Percentiles rank a stretch among this genome's conserved stretches.
These are phyloP conservation scores for Drosophila borborema DNA, from an alignment of 2,888 invertebrate genomes.

Conservation along the genomic window DNA sequence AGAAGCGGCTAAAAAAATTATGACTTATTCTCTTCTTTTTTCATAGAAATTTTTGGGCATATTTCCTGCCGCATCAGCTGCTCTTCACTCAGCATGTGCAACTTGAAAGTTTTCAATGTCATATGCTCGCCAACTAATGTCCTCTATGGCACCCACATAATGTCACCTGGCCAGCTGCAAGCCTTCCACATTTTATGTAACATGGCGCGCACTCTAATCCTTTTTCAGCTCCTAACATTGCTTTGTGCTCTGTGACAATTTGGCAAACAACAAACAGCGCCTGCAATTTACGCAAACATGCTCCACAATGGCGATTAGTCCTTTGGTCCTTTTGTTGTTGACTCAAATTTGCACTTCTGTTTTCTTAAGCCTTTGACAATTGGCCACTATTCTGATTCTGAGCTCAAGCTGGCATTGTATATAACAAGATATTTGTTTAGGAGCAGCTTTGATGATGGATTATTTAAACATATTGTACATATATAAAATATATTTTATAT, in stretches of 20 bases:
- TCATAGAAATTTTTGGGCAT: slow-evolving; percentile 41
- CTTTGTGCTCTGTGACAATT: slow-evolving; percentile 48
- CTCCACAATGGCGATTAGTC: slow-evolving; percentile 62
- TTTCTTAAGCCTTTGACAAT: slow-evolving; percentile 48
- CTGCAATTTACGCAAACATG: slow-evolving; percentile 54
- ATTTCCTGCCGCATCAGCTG: slow-evolving; percentile 47
- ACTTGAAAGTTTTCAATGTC: slow-evolving; percentile 33
- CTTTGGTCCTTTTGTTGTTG: slow-evolving; percentile 48
- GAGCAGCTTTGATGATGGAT: neutral
- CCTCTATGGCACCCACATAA: slow-evolving; percentile 61
- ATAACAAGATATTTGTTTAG: slow-evolving; percentile 1
- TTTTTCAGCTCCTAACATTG: slow-evolving; percentile 24
- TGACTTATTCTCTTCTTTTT: slow-evolving; percentile 45
- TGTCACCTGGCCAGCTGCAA: slow-evolving; percentile 44
- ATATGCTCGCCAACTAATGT: slow-evolving; percentile 17
- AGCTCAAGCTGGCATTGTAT: neutral
- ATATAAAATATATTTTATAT: no score
- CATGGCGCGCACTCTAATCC: slow-evolving; percentile 43
- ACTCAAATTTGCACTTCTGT: slow-evolving; percentile 12
- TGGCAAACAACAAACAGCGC: slow-evolving; percentile 23
- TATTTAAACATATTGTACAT: neutral
- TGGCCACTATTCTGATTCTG: slow-evolving; percentile 5
- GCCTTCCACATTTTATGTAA: slow-evolving; percentile 21
- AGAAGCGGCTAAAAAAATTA: slow-evolving; percentile 47
- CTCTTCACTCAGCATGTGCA: slow-evolving; percentile 57